Evolutionary conservation across 2,113 vertebrate species (phyloP), one percentile per base, ranked within the genome.

Genomic region (Tretioscincus oriximinensis): DNA sequence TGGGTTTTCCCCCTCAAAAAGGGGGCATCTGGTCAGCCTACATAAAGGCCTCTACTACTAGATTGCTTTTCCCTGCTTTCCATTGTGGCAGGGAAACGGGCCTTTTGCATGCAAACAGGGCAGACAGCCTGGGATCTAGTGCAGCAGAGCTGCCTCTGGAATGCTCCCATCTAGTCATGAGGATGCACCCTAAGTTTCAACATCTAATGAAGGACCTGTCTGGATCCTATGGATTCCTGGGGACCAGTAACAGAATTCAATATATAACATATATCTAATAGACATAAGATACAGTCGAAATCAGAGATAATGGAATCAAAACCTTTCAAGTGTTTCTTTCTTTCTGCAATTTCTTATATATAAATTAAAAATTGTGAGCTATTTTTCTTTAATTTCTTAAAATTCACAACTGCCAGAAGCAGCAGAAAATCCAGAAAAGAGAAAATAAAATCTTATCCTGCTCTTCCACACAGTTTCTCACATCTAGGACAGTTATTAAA

Each of bases 401-500:
- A 91, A 89, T 81, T 78, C 84, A 88, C 80, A 81, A 85, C 83
- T 90, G 84, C 73, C 80, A 76, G 85, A 90, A 86, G 84, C 92
- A 88, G 89, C 90, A 81, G 81, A 87, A 91, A 92, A 91, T 82
- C 82, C 79, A 86, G 77, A 0, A 61, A 51, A 69, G 21, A 60
- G 74, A 41, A 41, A 41, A 86, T 60, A 20, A 75, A 67, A 58
- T 60, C 64, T 47, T 2, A 80, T 67, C 65, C 49, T 71, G 85
- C 76, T 91, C 88, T 86, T 87, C 85, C 68, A 80, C 80, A 84
- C 86, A 81, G 88, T 86, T 90, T 88, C 85, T 63, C 1, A 7
- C 84, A 5, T 24, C 85, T 80, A 82, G 90, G 92, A 92, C 91
- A 89, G 84, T 91, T 91, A 92, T 92, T 91, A 90, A 93, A 85